Percentiles rank a stretch among this genome's conserved stretches.
Conservation (phyloP, 1,140 invertebrate genomes). For the Cydia splendana region DNA sequence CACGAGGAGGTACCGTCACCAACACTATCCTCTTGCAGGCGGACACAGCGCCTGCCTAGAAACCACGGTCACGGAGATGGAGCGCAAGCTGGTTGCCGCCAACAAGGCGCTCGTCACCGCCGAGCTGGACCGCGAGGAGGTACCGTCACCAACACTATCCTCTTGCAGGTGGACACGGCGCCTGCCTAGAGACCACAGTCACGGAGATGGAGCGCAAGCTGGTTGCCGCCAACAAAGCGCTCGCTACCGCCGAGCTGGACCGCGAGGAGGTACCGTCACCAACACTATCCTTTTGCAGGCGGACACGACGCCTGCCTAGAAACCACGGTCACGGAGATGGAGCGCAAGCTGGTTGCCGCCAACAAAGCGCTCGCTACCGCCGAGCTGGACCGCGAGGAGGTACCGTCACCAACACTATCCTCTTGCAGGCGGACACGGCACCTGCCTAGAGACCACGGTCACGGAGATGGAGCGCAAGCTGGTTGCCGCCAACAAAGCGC, state of each 20-base stretch:
- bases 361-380: not conserved
- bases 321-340: not conserved
- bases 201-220: conserved; percentile 81
- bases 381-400: conserved; percentile 55
- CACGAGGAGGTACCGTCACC: conserved; percentile 76
- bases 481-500: conserved; percentile 79
- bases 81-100: conserved; percentile 80
- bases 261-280: conserved; percentile 76
- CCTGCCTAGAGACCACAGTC: conserved; percentile 76
- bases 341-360: not conserved
- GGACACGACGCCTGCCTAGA: too few relatives aligned
- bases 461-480: conserved; percentile 81
- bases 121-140: conserved; percentile 82
- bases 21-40: not conserved
- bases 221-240: conserved; percentile 79
- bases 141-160: conserved; percentile 38
- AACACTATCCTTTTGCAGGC: too few relatives aligned
- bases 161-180: not conserved
- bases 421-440: not conserved
- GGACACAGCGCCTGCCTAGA: conserved; percentile 49
- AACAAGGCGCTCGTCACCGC: conserved; percentile 79
- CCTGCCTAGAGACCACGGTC: conserved; percentile 76
- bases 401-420: conserved; percentile 38
- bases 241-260: conserved; percentile 80
- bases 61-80: conserved; percentile 81